Conservation (phyloP, 2,113 vertebrate species). For the Copsychus sechellarum region DNA sequence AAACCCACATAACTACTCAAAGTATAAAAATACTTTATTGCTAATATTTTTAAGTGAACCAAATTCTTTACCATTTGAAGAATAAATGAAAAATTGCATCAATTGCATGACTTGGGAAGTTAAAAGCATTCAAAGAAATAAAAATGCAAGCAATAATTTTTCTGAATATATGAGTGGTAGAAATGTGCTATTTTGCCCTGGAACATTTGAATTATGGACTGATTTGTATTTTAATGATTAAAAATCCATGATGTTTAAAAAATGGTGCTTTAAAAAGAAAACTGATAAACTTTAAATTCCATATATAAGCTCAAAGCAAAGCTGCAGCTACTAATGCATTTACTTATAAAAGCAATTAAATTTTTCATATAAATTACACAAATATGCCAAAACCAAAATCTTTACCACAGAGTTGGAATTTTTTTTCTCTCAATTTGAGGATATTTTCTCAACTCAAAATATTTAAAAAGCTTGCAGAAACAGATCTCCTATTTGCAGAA, state of each 20-base stretch:
- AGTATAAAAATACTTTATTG: not conserved
- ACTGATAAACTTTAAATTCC: not conserved
- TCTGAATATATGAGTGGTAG: not conserved
- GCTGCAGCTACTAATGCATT: not conserved
- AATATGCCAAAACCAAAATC: not conserved
- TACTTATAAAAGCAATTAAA: not conserved
- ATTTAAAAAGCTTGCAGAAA: not conserved
- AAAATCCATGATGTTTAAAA: not conserved
- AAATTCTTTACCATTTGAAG: not conserved
- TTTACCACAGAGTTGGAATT: not conserved
- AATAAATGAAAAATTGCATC: not conserved
- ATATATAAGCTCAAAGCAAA: not conserved
- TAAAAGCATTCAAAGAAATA: not conserved
- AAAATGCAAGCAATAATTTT: not conserved
- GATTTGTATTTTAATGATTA: not conserved
- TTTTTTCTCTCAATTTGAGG: not conserved
- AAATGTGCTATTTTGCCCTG: not conserved
- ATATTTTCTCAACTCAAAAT: not conserved
- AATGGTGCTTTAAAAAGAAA: not conserved
- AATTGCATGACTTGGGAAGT: not conserved
- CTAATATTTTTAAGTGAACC: not conserved
- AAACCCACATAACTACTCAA: not conserved
- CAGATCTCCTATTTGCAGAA: not conserved
- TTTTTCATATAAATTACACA: not conserved
- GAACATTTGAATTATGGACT: not conserved